A percentile compares a stretch with the other conserved stretches of the same genome.
phyloP scores from a whole-genome alignment of 2,888 invertebrate species.

The Busseola fusca region DNA sequence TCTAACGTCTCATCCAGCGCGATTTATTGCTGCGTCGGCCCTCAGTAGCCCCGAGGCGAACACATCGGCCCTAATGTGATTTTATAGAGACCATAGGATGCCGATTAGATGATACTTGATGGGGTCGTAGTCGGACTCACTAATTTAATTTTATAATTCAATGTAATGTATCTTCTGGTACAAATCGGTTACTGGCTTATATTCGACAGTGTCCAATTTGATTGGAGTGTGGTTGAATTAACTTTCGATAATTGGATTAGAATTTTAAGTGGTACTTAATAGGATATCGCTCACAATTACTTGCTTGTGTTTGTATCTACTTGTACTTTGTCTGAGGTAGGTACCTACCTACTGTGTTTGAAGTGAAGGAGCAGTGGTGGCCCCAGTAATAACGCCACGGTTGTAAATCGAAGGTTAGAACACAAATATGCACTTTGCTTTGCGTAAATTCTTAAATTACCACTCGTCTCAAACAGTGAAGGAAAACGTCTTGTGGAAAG shows the following conservation, averaged over 20 bases:
- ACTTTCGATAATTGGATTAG: slow-evolving; percentile 7
- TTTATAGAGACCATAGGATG: slow-evolving; percentile 83
- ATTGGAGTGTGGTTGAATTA: slow-evolving; percentile 23
- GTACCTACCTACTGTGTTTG: background rate
- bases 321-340: background rate
- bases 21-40: slow-evolving; percentile 56
- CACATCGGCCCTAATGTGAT: slow-evolving; percentile 84
- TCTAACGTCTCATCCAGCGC: slow-evolving; percentile 65
- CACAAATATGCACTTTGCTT: no score
- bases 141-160: slow-evolving; percentile 72
- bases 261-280: slow-evolving; percentile 6
- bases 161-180: slow-evolving; percentile 59
- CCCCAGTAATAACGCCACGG: background rate
- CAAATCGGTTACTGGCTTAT: slow-evolving; percentile 51
- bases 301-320: background rate
- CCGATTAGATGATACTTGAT: slow-evolving; percentile 66
- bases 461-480: background rate
- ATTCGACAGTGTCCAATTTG: slow-evolving; percentile 39
- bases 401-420: no score
- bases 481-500: background rate
- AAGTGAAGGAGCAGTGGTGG: background rate
- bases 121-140: slow-evolving; percentile 64
- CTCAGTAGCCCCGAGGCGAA: slow-evolving; percentile 75
- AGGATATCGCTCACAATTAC: background rate
- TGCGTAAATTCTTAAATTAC: background rate